Percentiles rank a stretch among this genome's conserved stretches.
These are phyloP conservation scores for Babyrousa celebensis DNA, from an alignment of 2,797 vertebrate species.

Conservation along the genomic window DNA sequence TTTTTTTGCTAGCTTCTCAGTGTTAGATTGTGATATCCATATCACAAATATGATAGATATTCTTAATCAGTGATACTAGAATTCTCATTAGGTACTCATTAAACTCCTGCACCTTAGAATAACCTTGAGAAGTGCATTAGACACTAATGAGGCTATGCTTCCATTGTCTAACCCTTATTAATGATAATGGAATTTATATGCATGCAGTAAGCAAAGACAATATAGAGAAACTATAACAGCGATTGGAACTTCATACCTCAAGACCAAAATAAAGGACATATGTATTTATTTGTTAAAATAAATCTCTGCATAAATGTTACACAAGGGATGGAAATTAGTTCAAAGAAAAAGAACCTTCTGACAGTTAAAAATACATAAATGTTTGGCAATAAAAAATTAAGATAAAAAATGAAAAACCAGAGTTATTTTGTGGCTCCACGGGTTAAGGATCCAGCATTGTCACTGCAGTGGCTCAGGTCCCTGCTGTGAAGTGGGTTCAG, in stretches of 20 bases:
- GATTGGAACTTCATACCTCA: slow-evolving; percentile 38
- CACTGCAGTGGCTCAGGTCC: too few species aligned
- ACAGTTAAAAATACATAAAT: slow-evolving; percentile 42
- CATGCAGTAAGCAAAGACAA: slow-evolving; percentile 40
- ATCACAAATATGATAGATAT: slow-evolving; percentile 90
- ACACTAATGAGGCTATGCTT: slow-evolving; percentile 88
- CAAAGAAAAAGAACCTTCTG: slow-evolving; percentile 9
- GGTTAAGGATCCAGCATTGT: too few species aligned
- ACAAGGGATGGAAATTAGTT: not conserved
- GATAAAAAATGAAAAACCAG: slow-evolving; percentile 33
- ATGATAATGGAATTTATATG: slow-evolving; percentile 67
- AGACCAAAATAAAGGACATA: slow-evolving; percentile 40
- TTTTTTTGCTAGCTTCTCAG: slow-evolving; percentile 83
- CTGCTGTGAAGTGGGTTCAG: too few species aligned
- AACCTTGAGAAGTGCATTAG: slow-evolving; percentile 91
- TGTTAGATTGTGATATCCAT: slow-evolving; percentile 78
- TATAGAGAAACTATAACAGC: slow-evolving; percentile 32
- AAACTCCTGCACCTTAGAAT: slow-evolving; percentile 88
- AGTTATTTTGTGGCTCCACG: too few species aligned
- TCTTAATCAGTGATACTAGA: slow-evolving; percentile 89
- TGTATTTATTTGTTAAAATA: slow-evolving; percentile 55
- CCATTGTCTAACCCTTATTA: slow-evolving; percentile 73
- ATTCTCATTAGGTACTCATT: slow-evolving; percentile 92
- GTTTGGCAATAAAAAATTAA: slow-evolving; percentile 20
- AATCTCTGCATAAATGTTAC: slow-evolving; percentile 22